These are phyloP conservation scores for Pseudomugil tenellus DNA, from an alignment of 2,797 vertebrate genomes.

Conservation along the genomic window DNA sequence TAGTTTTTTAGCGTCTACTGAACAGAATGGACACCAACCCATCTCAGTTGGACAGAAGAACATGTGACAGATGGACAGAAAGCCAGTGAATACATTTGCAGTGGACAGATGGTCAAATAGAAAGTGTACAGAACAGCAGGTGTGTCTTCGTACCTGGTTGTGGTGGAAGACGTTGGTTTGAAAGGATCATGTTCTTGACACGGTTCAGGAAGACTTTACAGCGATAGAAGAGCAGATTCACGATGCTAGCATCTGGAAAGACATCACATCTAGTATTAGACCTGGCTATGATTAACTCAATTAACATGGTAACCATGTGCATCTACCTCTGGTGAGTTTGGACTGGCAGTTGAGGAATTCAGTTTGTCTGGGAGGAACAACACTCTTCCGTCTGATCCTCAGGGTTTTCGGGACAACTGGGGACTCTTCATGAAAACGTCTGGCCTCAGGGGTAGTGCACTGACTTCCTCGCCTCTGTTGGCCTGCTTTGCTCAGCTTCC, in stretches of 20 bases:
- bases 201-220: conserved; percentile 79
- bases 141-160: conserved; percentile 42
- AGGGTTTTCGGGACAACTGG: conserved; percentile 22
- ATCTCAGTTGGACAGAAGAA: too few species aligned
- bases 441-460: background rate
- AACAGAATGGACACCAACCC: too few species aligned
- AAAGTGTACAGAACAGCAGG: too few species aligned
- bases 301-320: background rate
- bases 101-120: too few species aligned
- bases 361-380: conserved; percentile 74
- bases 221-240: conserved; percentile 79
- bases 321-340: conserved; percentile 90
- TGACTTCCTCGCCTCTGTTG: conserved; percentile 18
- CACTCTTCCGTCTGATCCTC: conserved; percentile 60
- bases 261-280: background rate
- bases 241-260: conserved; percentile 68
- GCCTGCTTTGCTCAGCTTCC: conserved; percentile 18
- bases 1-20: too few species aligned
- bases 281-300: background rate
- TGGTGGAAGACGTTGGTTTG: conserved; percentile 34
- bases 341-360: conserved; percentile 95
- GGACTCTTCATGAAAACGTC: conserved; percentile 8
- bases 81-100: too few species aligned
- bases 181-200: conserved; percentile 67
- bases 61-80: too few species aligned